These are phyloP conservation scores for Lacanobia oleracea DNA, from an alignment of 2,888 invertebrate genomes.

Conservation along the genomic window DNA sequence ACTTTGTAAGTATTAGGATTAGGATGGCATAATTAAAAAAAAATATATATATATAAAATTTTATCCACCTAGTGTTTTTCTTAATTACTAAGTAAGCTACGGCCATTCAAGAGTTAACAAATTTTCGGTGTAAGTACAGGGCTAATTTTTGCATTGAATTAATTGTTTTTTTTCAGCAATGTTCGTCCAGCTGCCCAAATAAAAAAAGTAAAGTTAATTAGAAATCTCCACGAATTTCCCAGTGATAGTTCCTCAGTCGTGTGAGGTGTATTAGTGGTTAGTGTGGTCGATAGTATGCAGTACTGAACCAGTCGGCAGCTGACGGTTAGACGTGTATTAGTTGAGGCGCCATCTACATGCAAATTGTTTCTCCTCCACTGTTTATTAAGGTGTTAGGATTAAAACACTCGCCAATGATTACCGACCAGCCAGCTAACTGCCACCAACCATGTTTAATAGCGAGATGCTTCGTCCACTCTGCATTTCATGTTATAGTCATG, in stretches of 20 bases:
- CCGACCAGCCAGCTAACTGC: conserved; percentile 17
- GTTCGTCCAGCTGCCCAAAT: neutral
- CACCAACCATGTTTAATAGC: conserved; percentile 47
- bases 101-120: neutral
- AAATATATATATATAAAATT: neutral
- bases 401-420: conserved; percentile 58
- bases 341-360: conserved; percentile 81
- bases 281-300: conserved; percentile 82
- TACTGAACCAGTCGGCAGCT: conserved; percentile 85
- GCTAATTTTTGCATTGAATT: neutral
- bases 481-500: conserved; percentile 11
- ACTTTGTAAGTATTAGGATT: neutral
- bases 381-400: conserved; percentile 78
- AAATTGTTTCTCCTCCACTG: conserved; percentile 76
- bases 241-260: conserved; percentile 69
- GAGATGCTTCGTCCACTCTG: conserved; percentile 21
- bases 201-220: conserved; percentile 4
- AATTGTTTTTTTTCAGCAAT: neutral
- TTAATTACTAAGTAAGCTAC: no score
- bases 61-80: no score
- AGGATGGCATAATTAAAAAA: neutral
- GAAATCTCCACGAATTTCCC: conserved; percentile 67
- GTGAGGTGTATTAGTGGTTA: conserved; percentile 80
- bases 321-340: conserved; percentile 82
- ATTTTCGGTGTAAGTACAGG: neutral